Conservation (phyloP, 2,113 vertebrate species). For the Lonchura striata region DNA sequence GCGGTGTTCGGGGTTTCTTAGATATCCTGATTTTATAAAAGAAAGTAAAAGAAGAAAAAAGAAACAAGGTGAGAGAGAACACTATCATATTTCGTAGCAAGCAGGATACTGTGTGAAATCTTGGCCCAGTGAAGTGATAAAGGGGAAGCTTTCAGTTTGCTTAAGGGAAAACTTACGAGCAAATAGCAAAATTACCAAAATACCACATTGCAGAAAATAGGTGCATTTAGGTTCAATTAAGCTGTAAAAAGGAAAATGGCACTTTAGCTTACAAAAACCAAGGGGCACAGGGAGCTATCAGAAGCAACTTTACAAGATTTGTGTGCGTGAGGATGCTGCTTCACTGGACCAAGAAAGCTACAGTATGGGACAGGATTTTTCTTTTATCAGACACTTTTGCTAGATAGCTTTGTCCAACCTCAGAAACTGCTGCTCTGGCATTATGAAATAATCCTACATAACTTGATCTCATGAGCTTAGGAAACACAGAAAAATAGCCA, state of each 20-base stretch:
- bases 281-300: slow-evolving; percentile 19
- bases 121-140: slow-evolving; percentile 65
- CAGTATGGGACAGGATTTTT: slow-evolving; percentile 64
- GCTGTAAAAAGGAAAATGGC: slow-evolving; percentile 40
- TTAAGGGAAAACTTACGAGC: slow-evolving; percentile 24
- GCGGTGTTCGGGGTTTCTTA: slow-evolving; percentile 65
- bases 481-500: slow-evolving; percentile 69
- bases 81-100: slow-evolving; percentile 67
- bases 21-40: slow-evolving; percentile 69
- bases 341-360: slow-evolving; percentile 68
- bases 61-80: slow-evolving; percentile 69
- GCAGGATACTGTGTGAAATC: slow-evolving; percentile 68
- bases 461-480: slow-evolving; percentile 55
- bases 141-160: slow-evolving; percentile 45
- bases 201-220: slow-evolving; percentile 41
- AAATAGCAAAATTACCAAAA: slow-evolving; percentile 44
- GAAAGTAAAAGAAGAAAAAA: slow-evolving; percentile 73
- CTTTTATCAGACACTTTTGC: slow-evolving; percentile 65
- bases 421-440: slow-evolving; percentile 50
- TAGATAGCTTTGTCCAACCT: slow-evolving; percentile 58
- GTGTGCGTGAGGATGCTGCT: slow-evolving; percentile 31
- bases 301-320: slow-evolving; percentile 33
- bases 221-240: slow-evolving; percentile 42
- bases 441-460: slow-evolving; percentile 61
- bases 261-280: slow-evolving; percentile 38